These are phyloP conservation scores for Wiebesia pumilae DNA, from an alignment of 1,140 invertebrate genomes.

Conservation along the genomic window DNA sequence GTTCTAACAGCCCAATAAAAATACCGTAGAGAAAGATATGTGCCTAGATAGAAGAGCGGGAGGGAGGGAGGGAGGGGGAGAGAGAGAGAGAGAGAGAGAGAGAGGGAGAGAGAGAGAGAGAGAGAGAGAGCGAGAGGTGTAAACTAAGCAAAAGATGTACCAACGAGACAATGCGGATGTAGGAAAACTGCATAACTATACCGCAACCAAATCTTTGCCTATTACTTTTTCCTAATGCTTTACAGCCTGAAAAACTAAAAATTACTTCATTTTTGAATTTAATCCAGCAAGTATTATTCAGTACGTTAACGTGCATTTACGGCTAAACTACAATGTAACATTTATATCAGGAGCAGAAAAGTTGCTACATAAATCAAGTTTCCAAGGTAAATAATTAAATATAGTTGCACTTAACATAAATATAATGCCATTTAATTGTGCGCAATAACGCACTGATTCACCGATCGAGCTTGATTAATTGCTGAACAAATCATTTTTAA, in stretches of 20 bases:
- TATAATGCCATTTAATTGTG: too few relatives aligned
- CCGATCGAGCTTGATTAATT: too few relatives aligned
- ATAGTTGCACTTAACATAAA: too few relatives aligned
- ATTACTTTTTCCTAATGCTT: neutral
- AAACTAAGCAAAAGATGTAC: neutral
- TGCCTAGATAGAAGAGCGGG: neutral
- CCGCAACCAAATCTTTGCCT: neutral
- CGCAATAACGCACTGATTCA: too few relatives aligned
- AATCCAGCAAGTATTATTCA: too few relatives aligned
- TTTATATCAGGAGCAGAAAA: too few relatives aligned
- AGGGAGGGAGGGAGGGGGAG: neutral
- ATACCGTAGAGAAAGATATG: constrained; percentile 12
- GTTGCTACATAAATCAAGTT: too few relatives aligned
- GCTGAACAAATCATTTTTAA: too few relatives aligned
- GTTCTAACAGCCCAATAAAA: constrained; percentile 43
- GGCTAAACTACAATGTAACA: too few relatives aligned
- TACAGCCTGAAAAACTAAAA: neutral
- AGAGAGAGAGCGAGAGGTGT: neutral
- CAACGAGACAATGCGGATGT: neutral
- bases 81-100: neutral
- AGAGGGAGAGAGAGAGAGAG: neutral
- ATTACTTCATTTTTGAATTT: too few relatives aligned
- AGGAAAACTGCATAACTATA: neutral
- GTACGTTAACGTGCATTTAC: too few relatives aligned
- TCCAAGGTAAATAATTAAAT: too few relatives aligned